Evolutionary conservation across 2,113 vertebrate genomes (phyloP).

Genomic region (Motacilla alba): DNA sequence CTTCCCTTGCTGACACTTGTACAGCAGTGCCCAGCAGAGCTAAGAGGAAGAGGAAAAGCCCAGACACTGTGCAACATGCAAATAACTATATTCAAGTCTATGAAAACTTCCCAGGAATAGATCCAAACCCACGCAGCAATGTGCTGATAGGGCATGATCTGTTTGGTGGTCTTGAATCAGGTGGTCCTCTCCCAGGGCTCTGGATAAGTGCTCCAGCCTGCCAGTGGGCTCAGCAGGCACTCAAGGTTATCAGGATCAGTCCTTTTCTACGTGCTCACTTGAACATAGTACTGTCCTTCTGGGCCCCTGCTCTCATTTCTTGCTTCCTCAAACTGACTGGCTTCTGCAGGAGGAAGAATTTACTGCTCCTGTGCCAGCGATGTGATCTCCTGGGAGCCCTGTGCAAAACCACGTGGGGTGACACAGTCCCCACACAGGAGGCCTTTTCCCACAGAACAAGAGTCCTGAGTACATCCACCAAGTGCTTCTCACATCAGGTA

Average conservation of each 20-base stretch:
- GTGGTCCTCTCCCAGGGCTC: not conserved
- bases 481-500: not conserved
- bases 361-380: not conserved
- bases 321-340: not conserved
- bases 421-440: rapidly evolving
- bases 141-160: not conserved
- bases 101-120: not conserved
- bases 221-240: not conserved
- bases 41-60: slow-evolving; percentile 41
- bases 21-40: not conserved
- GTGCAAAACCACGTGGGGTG: not conserved
- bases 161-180: not conserved
- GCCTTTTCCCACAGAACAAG: not conserved
- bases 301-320: not conserved
- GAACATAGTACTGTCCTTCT: not conserved
- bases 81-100: not conserved
- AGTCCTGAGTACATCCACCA: not conserved
- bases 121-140: not conserved
- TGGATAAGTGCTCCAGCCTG: not conserved
- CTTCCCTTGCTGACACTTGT: not conserved
- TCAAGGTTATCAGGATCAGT: not conserved
- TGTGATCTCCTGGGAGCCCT: not conserved
- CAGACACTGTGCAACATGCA: not conserved
- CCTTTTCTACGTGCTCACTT: not conserved
- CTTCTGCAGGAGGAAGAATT: not conserved